phyloP scores from a whole-genome alignment of 2,113 vertebrate genomes.

The Zosterops japonicus region DNA sequence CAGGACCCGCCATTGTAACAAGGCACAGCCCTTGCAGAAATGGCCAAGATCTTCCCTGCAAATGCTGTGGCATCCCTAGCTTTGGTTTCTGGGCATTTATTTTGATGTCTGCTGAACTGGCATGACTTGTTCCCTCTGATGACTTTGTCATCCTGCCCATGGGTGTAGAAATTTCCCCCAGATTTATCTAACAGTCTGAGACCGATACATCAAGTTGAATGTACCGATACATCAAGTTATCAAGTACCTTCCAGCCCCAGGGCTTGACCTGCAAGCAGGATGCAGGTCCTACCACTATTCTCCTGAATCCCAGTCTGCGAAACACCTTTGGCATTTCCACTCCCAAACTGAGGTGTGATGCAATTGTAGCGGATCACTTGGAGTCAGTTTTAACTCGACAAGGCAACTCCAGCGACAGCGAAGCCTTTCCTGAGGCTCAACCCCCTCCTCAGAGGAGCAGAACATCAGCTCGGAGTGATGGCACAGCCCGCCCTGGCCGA shows the following conservation, averaged over 20 bases:
- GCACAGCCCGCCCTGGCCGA: background rate
- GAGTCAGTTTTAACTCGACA: background rate
- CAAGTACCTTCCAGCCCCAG: background rate
- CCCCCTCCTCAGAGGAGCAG: background rate
- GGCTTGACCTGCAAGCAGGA: background rate
- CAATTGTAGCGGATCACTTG: fast-evolving
- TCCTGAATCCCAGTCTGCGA: background rate
- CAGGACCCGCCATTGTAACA: fast-evolving
- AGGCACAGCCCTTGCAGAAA: background rate
- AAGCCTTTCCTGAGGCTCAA: background rate
- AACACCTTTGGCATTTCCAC: background rate
- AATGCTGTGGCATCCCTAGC: no score
- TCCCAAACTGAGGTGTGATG: fast-evolving
- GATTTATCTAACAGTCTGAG: background rate
- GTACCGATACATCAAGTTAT: no score
- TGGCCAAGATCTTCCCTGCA: background rate
- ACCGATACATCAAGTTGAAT: fast-evolving
- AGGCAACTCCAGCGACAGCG: fast-evolving
- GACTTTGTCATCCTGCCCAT: no score
- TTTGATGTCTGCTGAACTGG: background rate
- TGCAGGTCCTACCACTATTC: no score
- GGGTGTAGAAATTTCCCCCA: background rate
- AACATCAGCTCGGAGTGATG: fast-evolving
- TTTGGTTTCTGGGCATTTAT: background rate
- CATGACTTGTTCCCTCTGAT: background rate